Base-by-base conservation (phyloP, 1,140 invertebrate genomes). In the Octopus bimaculoides region DNA sequence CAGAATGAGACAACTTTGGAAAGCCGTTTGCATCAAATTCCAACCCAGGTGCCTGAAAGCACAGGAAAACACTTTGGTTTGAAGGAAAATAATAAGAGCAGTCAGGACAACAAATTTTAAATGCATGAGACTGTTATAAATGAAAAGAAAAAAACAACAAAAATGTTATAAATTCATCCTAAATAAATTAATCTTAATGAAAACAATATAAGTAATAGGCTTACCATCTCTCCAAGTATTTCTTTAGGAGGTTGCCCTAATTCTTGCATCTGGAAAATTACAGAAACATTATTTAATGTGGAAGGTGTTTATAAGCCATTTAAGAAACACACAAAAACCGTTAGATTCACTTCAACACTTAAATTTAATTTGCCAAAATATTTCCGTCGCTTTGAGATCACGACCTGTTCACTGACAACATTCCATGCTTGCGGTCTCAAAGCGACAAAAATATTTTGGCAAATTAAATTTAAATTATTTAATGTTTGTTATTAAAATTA, bases 201-300 rank as follows among this genome's bases (percentile, higher is more conserved):
- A 9, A 61, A 61, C 56, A 61, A 61, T 12, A 17, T 61, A 9
- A 61, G 9, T 61, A 61, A 9, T 12, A 61, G 10, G 82, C 85
- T 78, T 82, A 88, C 89, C 86, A 90, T 86, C 61, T 95, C 94
- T 3, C 94, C 94, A n/a, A 96, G 92, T 75, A 97, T 91, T 83
- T 96, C 96, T 79, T 93, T 92, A 0, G 96, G 96, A 1, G 95
- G 95, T 81, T 96, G 94, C 5, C 96, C 96, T 84, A 93, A 93
- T 82, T 93, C 93, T 91, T 97, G 95, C 91, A 97, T 93, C 92
- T 94, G 78, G 61, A 83, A 81, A 73, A 77, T 69, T 20, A 77
- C 52, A 66, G 61, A 76, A 80, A 41, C 26, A 41, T 41, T 41
- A 41, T 41, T 41, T 41, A 41, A 41, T 41, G 26, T 41, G n/a